Percentiles rank a stretch among this genome's conserved stretches.
Conservation (phyloP, 2,888 invertebrate species). For the Ormyrus nitidulus region DNA sequence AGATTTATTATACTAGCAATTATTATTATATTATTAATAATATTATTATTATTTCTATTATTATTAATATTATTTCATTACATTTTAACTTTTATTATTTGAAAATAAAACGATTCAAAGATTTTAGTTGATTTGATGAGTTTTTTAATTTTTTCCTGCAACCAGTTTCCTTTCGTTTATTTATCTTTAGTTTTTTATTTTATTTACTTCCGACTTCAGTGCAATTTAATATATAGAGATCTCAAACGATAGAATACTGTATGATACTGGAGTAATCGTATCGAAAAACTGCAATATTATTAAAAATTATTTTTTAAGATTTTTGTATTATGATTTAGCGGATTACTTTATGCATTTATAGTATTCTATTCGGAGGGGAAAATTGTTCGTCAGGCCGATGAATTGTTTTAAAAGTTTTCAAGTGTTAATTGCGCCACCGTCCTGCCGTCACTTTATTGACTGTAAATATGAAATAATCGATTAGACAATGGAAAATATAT, state of each 20-base stretch:
- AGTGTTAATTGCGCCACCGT: conserved; percentile 59
- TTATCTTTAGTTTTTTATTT: conserved; percentile 10
- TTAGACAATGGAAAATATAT: conserved; percentile 47
- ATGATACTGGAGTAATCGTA: conserved; percentile 18
- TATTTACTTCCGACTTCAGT: conserved; percentile 16
- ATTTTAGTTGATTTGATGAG: conserved; percentile 66
- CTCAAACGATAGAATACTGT: conserved; percentile 4
- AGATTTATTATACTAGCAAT: conserved; percentile 62
- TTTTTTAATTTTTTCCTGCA: conserved; percentile 41
- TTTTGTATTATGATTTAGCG: not conserved
- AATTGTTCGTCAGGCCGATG: conserved; percentile 36
- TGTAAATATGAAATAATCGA: conserved; percentile 59
- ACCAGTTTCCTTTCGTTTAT: conserved; percentile 33
- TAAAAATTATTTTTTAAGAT: not conserved
- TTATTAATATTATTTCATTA: conserved; percentile 71
- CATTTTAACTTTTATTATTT: conserved; percentile 74
- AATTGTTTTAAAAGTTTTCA: conserved; percentile 46
- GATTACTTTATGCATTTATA: not conserved
- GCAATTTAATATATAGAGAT: conserved; percentile 34
- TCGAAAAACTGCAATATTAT: conserved; percentile 9
- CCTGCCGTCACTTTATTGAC: conserved; percentile 61
- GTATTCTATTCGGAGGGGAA: conserved; percentile 20
- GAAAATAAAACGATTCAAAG: conserved; percentile 72
- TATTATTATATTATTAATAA: conserved; percentile 59
- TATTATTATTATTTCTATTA: conserved; percentile 62